Evolutionary conservation across 2,797 vertebrate genomes (phyloP), one percentile per base, ranked within the genome.

Genomic region (Glossophaga mutica): DNA sequence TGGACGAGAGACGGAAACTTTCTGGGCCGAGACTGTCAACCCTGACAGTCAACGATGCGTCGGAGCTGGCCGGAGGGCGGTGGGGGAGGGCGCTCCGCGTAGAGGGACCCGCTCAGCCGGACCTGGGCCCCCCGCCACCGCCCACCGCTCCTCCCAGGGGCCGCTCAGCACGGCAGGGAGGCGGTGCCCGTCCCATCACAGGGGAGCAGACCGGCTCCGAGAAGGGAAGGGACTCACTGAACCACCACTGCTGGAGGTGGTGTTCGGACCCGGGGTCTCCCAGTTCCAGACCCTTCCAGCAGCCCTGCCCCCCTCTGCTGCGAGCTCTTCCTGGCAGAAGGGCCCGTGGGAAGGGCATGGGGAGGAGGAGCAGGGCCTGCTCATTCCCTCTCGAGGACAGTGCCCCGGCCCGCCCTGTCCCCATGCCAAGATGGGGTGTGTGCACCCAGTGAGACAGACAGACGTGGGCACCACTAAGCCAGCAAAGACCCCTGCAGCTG

Each of bases 71-170:
- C 6, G 16, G 39, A 21, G 34, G n/a, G 62, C 7, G 39, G 44
- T 29, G 46, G 5, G 34, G 0, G 2, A 42, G 7, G 18, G 34
- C 0, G 6, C 59, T 11, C 44, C 0, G 0, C 1, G 4, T n/a
- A n/a, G n/a, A n/a, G n/a, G n/a, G n/a, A n/a, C n/a, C 37, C 11
- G 3, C 73, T 0, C 3, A 46, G n/a, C 9, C 0, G 0, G 39
- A 8, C 65, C 48, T 24, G 2, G n/a, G 52, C 22, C 3, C 0
- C 29, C 29, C 19, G 0, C 8, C 3, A 1, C 71, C 0, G 3
- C 59, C 21, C 19, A 6, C 42, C 15, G 4, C 73, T 83, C 29
- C 0, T 6, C 2, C 5, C 7, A 2, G 8, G 8, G 26, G 16
- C 32, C 1, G 12, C 62, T 37, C 39, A 0, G n/a, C 87, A 44